These are phyloP conservation scores for Oscheius sp. DNA, from an alignment of 2,888 invertebrate genomes.

Conservation along the genomic window DNA sequence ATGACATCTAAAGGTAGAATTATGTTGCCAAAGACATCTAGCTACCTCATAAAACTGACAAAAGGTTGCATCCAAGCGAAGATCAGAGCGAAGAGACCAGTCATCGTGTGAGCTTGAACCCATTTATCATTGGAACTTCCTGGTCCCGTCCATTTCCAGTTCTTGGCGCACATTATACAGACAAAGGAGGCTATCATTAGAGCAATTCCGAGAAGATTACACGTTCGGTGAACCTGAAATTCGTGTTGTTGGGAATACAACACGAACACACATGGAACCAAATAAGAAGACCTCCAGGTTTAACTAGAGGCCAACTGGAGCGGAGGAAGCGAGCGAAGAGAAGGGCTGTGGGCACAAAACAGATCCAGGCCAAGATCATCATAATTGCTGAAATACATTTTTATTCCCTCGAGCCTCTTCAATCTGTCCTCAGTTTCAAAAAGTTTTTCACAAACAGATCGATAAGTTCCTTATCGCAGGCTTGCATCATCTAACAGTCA, in stretches of 20 bases:
- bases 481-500: too few species aligned
- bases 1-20: slow-evolving; percentile 43
- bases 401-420: too few species aligned
- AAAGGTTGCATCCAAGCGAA: slow-evolving; percentile 62
- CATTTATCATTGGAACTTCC: slow-evolving; percentile 38
- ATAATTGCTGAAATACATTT: slow-evolving; percentile 44
- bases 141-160: slow-evolving; percentile 55
- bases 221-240: slow-evolving; percentile 55
- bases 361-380: slow-evolving; percentile 61
- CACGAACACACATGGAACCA: slow-evolving; percentile 59
- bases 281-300: slow-evolving; percentile 57
- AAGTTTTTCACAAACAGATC: too few species aligned
- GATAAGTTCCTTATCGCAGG: too few species aligned
- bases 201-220: slow-evolving; percentile 52
- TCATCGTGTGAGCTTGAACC: slow-evolving; percentile 48
- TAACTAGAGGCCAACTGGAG: slow-evolving; percentile 52
- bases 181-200: slow-evolving; percentile 58
- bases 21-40: background rate
- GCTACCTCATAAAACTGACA: slow-evolving; percentile 48
- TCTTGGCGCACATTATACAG: slow-evolving; percentile 48
- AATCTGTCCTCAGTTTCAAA: too few species aligned
- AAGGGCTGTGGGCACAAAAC: slow-evolving; percentile 57
- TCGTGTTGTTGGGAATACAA: background rate
- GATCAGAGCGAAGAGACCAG: slow-evolving; percentile 52
- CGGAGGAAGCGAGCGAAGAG: slow-evolving; percentile 59